Evolutionary conservation across 2,113 vertebrate species (phyloP).

Genomic region (Ondatra zibethicus): DNA sequence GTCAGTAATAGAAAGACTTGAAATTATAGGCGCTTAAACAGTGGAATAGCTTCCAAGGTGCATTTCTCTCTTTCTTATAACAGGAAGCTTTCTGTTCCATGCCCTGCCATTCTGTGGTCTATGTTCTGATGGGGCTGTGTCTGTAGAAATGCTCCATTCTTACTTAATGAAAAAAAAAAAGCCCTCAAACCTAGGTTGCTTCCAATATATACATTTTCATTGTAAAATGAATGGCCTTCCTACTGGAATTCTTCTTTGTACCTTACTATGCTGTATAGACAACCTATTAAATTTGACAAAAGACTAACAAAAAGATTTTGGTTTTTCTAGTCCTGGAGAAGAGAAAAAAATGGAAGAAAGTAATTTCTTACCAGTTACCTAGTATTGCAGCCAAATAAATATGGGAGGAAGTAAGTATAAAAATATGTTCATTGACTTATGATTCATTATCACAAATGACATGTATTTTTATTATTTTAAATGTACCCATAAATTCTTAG

Average conservation of each 20-base stretch:
- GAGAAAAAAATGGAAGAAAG: neutral
- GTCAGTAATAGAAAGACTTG: neutral
- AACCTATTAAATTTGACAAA: neutral
- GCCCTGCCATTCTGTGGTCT: neutral
- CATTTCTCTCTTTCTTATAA: neutral
- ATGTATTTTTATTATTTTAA: slow-evolving; percentile 72
- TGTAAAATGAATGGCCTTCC: neutral
- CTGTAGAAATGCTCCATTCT: neutral
- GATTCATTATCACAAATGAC: slow-evolving; percentile 60
- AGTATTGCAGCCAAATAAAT: slow-evolving; percentile 43
- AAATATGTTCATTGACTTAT: slow-evolving; percentile 50
- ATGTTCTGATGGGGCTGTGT: neutral
- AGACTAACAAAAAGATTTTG: neutral
- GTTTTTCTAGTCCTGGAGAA: neutral
- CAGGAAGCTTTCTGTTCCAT: neutral
- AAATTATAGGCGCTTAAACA: neutral
- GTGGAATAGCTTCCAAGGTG: neutral
- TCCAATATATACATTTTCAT: neutral
- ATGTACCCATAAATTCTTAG: slow-evolving; percentile 32
- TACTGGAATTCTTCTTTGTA: neutral
- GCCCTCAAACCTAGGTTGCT: neutral
- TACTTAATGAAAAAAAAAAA: neutral
- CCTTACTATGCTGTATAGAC: neutral
- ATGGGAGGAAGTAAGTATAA: slow-evolving; percentile 39
- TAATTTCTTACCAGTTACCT: neutral